phyloP scores from a whole-genome alignment of 2,113 vertebrate species.

The Thermophis baileyi region DNA sequence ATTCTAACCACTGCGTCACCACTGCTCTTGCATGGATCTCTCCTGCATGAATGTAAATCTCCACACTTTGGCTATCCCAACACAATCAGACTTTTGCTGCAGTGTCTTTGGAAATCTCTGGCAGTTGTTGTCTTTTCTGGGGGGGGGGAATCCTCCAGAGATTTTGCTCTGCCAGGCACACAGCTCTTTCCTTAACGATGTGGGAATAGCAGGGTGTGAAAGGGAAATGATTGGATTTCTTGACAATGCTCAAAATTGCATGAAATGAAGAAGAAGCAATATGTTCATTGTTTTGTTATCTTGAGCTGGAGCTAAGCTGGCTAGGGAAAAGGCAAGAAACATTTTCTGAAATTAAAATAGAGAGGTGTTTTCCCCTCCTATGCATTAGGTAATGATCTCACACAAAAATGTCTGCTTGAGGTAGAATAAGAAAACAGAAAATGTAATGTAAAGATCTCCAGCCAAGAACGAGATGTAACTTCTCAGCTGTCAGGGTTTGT shows the following conservation, averaged over 20 bases:
- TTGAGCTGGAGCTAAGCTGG: slow-evolving; percentile 7
- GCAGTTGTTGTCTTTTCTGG: not conserved
- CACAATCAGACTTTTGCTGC: not conserved
- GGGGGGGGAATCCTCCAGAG: not conserved
- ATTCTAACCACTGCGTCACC: not conserved
- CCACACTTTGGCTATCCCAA: not conserved
- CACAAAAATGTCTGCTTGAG: slow-evolving; percentile 24
- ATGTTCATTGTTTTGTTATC: slow-evolving; percentile 44
- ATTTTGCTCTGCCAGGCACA: accelerated
- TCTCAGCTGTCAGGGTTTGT: not conserved
- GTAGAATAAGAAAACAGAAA: not conserved
- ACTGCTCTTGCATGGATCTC: not conserved
- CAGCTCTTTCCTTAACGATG: accelerated
- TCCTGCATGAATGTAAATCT: not conserved
- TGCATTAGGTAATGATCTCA: slow-evolving; percentile 50
- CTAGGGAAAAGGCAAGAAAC: slow-evolving; percentile 6
- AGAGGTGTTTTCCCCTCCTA: slow-evolving; percentile 2
- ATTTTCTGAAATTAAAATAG: slow-evolving; percentile 44
- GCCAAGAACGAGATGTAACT: not conserved
- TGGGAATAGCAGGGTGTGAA: not conserved
- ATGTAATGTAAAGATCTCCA: not conserved
- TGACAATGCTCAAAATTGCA: slow-evolving; percentile 40
- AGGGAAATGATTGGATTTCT: slow-evolving; percentile 30
- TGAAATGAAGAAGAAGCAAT: slow-evolving; percentile 42
- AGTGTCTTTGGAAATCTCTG: not conserved